These are phyloP conservation scores for Lathronympha strigana DNA, from an alignment of 2,888 invertebrate species.

Conservation along the genomic window DNA sequence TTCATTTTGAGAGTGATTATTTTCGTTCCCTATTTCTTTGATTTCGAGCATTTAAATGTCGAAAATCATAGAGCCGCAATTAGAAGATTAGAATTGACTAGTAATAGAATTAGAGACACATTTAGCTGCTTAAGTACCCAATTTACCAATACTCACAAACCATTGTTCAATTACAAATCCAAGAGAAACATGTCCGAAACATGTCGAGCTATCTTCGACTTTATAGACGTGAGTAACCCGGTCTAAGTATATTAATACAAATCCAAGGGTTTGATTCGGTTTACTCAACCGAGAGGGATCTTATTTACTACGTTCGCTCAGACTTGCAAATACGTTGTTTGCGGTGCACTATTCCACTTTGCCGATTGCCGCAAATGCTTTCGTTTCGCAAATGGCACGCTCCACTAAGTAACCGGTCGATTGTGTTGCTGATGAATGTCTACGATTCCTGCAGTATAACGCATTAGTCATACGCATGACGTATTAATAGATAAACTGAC, in stretches of 20 bases:
- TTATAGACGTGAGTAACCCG: too few species aligned
- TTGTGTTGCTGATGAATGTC: constrained; percentile 32
- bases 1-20: too few species aligned
- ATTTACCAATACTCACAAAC: background rate
- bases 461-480: constrained; percentile 25
- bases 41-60: too few species aligned
- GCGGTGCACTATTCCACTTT: constrained; percentile 25
- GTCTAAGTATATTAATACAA: too few species aligned
- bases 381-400: constrained; percentile 39
- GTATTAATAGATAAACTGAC: background rate
- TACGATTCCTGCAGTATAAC: constrained; percentile 28
- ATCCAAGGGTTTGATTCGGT: constrained; percentile 14
- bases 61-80: too few species aligned
- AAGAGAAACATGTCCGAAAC: too few species aligned
- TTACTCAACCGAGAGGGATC: constrained; percentile 17
- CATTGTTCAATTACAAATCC: constrained; percentile 2
- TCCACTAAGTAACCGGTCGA: constrained; percentile 40
- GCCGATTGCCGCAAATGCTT: constrained; percentile 35
- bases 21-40: too few species aligned
- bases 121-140: background rate
- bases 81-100: too few species aligned
- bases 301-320: constrained; percentile 9
- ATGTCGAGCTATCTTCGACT: too few species aligned
- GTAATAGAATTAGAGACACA: background rate
- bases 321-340: constrained; percentile 23